Evolutionary conservation across 2,888 invertebrate genomes (phyloP).

Genomic region (Empis livida): DNA sequence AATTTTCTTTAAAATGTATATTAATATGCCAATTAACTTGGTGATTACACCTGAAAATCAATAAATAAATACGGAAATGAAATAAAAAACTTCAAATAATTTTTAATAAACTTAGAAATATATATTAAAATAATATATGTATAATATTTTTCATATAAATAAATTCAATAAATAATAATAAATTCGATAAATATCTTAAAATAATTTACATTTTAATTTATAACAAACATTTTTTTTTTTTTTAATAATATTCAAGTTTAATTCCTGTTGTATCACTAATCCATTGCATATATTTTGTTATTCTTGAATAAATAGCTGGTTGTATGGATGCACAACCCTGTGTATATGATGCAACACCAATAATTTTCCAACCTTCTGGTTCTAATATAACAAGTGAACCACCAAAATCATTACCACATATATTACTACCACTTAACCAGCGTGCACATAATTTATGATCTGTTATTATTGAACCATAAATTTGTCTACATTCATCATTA

Average conservation of each 20-base stretch:
- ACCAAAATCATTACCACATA: constrained; percentile 7
- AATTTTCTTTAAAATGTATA: too few relatives aligned
- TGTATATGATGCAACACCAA: constrained; percentile 5
- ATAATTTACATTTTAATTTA: too few relatives aligned
- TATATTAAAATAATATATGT: too few relatives aligned
- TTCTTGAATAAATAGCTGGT: constrained; percentile 5
- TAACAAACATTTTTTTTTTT: background rate
- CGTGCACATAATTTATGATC: constrained; percentile 2
- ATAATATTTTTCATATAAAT: too few relatives aligned
- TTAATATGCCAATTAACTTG: too few relatives aligned
- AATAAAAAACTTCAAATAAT: too few relatives aligned
- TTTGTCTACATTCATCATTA: constrained; percentile 2
- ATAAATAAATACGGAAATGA: too few relatives aligned
- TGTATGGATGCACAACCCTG: constrained; percentile 4
- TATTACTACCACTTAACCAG: constrained; percentile 1
- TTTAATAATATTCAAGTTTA: background rate
- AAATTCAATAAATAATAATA: too few relatives aligned
- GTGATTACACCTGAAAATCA: too few relatives aligned
- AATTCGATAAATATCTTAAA: too few relatives aligned
- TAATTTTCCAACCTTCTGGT: constrained; percentile 5
- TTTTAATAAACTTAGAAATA: too few relatives aligned
- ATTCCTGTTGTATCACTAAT: constrained; percentile 6
- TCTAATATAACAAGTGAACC: constrained; percentile 5
- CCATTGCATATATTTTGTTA: constrained; percentile 6
- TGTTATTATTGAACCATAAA: constrained; percentile 3